Evolutionary conservation across 2,797 vertebrate species (phyloP), one percentile per base, ranked within the genome.

Genomic region (Gymnodraco acuticeps): DNA sequence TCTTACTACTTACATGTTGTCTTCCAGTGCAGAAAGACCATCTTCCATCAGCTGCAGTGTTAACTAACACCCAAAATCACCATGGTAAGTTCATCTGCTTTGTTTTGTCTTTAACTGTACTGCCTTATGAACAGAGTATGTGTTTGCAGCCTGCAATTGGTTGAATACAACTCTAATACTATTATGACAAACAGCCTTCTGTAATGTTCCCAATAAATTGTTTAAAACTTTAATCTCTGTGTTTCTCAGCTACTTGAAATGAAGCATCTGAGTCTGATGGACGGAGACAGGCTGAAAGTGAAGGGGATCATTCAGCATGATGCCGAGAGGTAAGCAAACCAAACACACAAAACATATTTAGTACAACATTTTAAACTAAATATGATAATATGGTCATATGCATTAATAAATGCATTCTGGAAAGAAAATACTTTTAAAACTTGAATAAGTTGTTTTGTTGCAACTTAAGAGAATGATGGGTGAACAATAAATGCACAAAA

Each of bases 221-320:
- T 58, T 67, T 19, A 31, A 59, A 78, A 20, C 6, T 19, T 10
- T 64, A 4, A 31, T 20, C 48, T 15, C 4, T 78, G 3, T 85
- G 54, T 84, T 73, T 79, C 11, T 38, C 84, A 97, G 96, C 93
- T 91, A 69, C 81, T 96, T 31, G 95, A 97, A 87, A 31, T 97
- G 48, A 88, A 86, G 65, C 95, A 97, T 70, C 63, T 96, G 69
- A 15, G 82, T 33, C 82, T 97, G 88, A 95, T 85, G 77, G 2
- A 43, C 20, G 97, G 96, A 73, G 83, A 92, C 31, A 87, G 66
- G 53, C 73, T 98, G 85, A 97, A 96, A 86, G 9, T 97, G 41
- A 96, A 96, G 71, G 97, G 96, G 61, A 82, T 88, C 23, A 85
- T 99, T 60, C 10, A 76, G 0, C 55, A 86, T 0, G 73, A 95